Evolutionary conservation across 2,888 invertebrate genomes (phyloP).

Genomic region (Limulus polyphemus): DNA sequence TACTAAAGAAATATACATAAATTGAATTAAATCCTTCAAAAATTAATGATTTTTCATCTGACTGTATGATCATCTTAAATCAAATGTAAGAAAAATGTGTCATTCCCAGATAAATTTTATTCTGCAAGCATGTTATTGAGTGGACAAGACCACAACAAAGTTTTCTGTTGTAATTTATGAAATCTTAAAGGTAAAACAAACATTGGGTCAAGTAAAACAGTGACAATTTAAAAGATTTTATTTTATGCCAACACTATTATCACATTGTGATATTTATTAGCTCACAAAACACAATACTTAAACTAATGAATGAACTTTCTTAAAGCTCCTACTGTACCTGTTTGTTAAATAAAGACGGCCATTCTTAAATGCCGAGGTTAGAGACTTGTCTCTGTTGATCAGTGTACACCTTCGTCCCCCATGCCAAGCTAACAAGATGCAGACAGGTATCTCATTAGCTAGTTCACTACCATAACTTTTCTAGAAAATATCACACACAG

Average conservation of each 20-base stretch:
- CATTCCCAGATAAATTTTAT: no score
- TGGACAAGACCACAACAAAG: no score
- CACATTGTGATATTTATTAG: background rate
- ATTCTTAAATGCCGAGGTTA: slow-evolving; percentile 36
- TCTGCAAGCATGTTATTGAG: no score
- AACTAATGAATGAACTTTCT: background rate
- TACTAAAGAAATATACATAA: no score
- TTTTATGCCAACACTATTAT: background rate
- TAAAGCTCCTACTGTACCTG: slow-evolving; percentile 7
- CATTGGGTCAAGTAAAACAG: background rate
- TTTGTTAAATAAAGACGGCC: slow-evolving; percentile 35
- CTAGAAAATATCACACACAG: no score
- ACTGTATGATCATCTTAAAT: no score
- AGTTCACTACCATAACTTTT: no score
- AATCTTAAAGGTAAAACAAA: no score
- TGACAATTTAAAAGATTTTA: background rate
- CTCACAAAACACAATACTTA: background rate
- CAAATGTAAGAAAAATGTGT: no score
- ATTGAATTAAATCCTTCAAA: no score
- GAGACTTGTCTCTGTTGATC: slow-evolving; percentile 36
- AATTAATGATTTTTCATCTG: no score
- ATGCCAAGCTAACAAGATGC: slow-evolving; percentile 32
- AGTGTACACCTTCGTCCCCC: slow-evolving; percentile 37
- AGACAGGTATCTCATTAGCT: background rate
- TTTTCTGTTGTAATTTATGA: no score